Base-by-base conservation (phyloP, 2,888 invertebrate genomes). In the Euclidia mi region DNA sequence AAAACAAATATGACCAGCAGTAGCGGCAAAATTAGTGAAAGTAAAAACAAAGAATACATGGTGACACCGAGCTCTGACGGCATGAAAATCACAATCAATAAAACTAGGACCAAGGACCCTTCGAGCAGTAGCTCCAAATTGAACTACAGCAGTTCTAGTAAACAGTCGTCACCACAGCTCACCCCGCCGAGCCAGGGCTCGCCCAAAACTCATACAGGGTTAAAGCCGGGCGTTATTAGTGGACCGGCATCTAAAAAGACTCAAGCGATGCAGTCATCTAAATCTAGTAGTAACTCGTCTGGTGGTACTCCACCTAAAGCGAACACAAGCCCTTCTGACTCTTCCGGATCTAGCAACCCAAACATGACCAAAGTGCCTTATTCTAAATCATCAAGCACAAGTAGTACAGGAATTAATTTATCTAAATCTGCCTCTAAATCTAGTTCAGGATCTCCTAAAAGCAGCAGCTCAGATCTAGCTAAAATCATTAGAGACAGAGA, bases 1-100 rank as follows among this genome's bases (percentile, higher is more conserved):
- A 91, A 94, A 86, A 87, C 87, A 74, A 91, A 87, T 70, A 81
- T 82, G 44, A 84, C 83, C 66, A 91, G 89, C 52, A 87, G 89
- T 68, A 90, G 89, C 64, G 81, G 88, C 66, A 90, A 92, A 80
- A 58, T 87, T 20, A 87, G 78, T 58, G 91, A 94, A 65, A 95
- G 90, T 56, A 97, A 97, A 89, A 97, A 97, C 81, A 96, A 97
- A 20, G 98, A 98, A 79, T 98, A 98, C 78, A 98, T 98, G 96
- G 97, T 98, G 0, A 98, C 98, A 81, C 97, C 97, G 12, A 98
- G 98, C 81, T 96, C 96, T 11, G 98, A 98, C 74, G 98, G 98
- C 2, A 97, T 98, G 93, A 98, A 98, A 87, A 96, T 98, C 49
- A 98, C 98, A 1, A 98, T 98, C 18, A 98, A 98, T 80, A 98